These are phyloP conservation scores for Hippolais icterina DNA, from an alignment of 2,113 vertebrate genomes.

Conservation along the genomic window DNA sequence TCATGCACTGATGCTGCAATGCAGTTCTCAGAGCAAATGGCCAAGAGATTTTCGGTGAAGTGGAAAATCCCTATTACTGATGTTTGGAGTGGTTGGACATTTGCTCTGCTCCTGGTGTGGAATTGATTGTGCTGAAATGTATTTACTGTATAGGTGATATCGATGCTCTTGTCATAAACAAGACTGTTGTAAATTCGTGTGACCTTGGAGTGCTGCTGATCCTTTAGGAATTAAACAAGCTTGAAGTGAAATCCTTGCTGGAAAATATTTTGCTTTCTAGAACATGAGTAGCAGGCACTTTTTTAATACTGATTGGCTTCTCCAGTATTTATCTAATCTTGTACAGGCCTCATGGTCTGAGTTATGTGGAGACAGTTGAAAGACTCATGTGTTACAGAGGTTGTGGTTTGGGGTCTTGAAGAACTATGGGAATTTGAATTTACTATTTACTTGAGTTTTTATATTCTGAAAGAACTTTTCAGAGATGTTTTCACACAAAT, in stretches of 20 bases:
- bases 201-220: not conserved
- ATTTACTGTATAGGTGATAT: not conserved
- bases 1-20: not conserved
- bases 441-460: not conserved
- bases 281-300: not conserved
- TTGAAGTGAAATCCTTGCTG: not conserved
- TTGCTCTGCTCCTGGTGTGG: not conserved
- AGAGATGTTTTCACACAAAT: not conserved
- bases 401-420: not conserved
- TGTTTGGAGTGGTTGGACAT: not conserved
- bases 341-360: not conserved
- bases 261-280: not conserved
- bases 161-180: not conserved
- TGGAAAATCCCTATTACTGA: not conserved
- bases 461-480: not conserved
- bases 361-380: not conserved
- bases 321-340: not conserved
- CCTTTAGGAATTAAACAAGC: not conserved
- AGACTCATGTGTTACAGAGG: not conserved
- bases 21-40: not conserved
- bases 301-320: not conserved
- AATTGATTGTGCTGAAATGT: not conserved
- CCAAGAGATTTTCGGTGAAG: not conserved
- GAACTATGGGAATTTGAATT: not conserved
- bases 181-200: not conserved